Conservation (phyloP, 2,797 vertebrate genomes). For the Atherinosoma microstoma region DNA sequence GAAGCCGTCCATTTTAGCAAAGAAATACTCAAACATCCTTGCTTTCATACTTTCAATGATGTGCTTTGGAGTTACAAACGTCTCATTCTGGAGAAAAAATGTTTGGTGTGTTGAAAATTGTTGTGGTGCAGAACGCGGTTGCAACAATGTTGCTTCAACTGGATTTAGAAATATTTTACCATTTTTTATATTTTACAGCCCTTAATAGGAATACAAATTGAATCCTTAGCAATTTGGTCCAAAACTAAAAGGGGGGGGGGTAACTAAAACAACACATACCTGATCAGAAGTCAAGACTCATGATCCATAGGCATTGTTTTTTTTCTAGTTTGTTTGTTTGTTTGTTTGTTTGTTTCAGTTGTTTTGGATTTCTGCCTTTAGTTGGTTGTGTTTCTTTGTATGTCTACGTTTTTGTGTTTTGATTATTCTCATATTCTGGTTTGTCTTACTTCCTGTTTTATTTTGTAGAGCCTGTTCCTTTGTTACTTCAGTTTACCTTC, state of each 20-base stretch:
- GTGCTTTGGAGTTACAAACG: conserved; percentile 1
- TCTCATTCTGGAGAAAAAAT: background rate
- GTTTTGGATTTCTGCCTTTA: too few species aligned
- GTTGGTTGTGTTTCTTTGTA: too few species aligned
- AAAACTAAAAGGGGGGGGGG: background rate
- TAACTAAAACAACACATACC: too few species aligned
- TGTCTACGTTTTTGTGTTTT: too few species aligned
- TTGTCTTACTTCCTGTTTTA: too few species aligned
- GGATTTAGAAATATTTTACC: background rate
- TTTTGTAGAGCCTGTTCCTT: background rate
- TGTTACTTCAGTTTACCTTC: background rate
- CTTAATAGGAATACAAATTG: background rate
- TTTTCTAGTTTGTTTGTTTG: too few species aligned
- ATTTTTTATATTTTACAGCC: background rate
- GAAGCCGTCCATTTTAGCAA: background rate
- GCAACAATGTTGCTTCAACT: background rate
- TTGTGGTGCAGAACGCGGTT: background rate
- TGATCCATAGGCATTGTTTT: too few species aligned
- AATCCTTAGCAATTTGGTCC: background rate
- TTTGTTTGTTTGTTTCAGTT: too few species aligned
- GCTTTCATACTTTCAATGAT: conserved; percentile 1
- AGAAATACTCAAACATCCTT: background rate
- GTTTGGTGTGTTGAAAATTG: background rate
- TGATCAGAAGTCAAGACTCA: too few species aligned
- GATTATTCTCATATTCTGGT: too few species aligned